phyloP scores from a whole-genome alignment of 1,140 invertebrate genomes.

The Drosophila malerkotliana region DNA sequence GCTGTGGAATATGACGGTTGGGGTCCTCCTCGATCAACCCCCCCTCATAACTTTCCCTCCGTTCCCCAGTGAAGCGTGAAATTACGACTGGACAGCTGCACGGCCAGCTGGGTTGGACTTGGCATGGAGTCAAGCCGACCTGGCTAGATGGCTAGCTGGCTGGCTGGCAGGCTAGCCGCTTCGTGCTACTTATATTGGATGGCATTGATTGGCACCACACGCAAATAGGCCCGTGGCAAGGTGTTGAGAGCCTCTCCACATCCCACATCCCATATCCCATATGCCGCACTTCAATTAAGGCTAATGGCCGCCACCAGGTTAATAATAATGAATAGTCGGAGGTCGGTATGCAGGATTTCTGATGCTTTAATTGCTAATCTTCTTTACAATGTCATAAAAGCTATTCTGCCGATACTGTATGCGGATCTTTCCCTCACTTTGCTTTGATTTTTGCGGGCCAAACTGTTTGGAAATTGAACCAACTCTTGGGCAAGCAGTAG shows the following conservation, averaged over 20 bases:
- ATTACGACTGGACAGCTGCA: slow-evolving; percentile 43
- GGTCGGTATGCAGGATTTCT: slow-evolving; percentile 22
- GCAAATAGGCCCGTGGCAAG: slow-evolving; percentile 26
- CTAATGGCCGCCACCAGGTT: slow-evolving; percentile 39
- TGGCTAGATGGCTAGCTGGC: neutral
- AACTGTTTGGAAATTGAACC: slow-evolving; percentile 75
- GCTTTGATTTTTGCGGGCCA: slow-evolving; percentile 60
- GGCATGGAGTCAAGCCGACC: slow-evolving; percentile 15
- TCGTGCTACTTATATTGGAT: slow-evolving; percentile 19
- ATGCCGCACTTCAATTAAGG: slow-evolving; percentile 44
- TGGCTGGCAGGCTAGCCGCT: neutral
- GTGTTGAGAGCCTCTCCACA: slow-evolving; percentile 44
- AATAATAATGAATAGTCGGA: slow-evolving; percentile 47
- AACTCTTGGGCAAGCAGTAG: slow-evolving; percentile 64
- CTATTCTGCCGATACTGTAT: slow-evolving; percentile 14
- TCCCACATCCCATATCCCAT: neutral
- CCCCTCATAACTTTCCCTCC: slow-evolving; percentile 1
- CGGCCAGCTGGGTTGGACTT: slow-evolving; percentile 12
- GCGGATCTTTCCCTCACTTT: slow-evolving; percentile 34
- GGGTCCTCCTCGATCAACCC: neutral
- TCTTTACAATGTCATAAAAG: slow-evolving; percentile 36
- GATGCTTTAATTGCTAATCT: slow-evolving; percentile 50
- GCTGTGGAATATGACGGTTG: slow-evolving; percentile 15
- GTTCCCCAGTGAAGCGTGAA: slow-evolving; percentile 32
- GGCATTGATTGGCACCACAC: slow-evolving; percentile 50